These are phyloP conservation scores for Lysandra coridon DNA, from an alignment of 2,888 invertebrate genomes.

Conservation along the genomic window DNA sequence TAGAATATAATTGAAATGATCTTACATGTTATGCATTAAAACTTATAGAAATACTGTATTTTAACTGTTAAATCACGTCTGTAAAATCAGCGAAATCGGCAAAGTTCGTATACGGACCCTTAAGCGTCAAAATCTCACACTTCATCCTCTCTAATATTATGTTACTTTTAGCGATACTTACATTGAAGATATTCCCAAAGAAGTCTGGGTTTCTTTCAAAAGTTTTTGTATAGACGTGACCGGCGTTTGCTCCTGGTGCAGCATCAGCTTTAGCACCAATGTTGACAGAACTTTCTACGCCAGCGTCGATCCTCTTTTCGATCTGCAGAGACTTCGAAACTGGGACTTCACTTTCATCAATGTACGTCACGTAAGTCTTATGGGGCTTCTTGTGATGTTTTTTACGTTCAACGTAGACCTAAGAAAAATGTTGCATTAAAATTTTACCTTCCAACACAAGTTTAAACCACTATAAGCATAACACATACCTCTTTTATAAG, in stretches of 20 bases:
- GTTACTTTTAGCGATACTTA: slow-evolving; percentile 53
- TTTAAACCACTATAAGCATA: slow-evolving; percentile 31
- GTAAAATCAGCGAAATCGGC: no score
- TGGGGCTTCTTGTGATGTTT: slow-evolving; percentile 60
- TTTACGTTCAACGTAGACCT: slow-evolving; percentile 58
- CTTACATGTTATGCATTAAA: no score
- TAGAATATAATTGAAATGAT: no score
- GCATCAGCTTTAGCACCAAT: slow-evolving; percentile 45
- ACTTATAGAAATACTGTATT: no score
- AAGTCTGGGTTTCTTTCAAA: slow-evolving; percentile 67
- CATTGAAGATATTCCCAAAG: slow-evolving; percentile 83
- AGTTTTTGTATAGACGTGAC: slow-evolving; percentile 54
- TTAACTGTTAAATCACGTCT: no score
- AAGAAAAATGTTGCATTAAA: slow-evolving; percentile 37
- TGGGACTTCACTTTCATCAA: slow-evolving; percentile 58
- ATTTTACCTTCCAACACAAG: not conserved
- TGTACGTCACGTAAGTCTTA: slow-evolving; percentile 56
- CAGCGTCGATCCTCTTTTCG: slow-evolving; percentile 62
- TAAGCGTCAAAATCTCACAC: no score
- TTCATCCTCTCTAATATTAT: no score
- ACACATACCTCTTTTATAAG: slow-evolving; percentile 70
- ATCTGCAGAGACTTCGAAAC: slow-evolving; percentile 46
- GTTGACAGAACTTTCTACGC: slow-evolving; percentile 49
- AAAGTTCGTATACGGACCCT: no score
- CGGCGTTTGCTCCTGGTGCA: slow-evolving; percentile 45